Conservation (phyloP, 2,113 vertebrate genomes). For the Numenius arquata region DNA sequence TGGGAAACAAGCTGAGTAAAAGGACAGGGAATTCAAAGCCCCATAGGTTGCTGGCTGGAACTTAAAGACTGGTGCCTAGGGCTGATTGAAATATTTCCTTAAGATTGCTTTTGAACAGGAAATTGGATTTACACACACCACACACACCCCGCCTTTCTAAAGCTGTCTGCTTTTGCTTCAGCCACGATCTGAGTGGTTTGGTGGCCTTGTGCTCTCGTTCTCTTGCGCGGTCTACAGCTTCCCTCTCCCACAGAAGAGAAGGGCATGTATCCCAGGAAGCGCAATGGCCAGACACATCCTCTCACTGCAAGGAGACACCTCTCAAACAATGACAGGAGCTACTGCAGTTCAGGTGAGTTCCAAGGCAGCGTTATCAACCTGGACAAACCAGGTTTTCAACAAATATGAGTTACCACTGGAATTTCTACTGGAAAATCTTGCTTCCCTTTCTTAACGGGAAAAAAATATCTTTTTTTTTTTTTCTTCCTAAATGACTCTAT, state of each 20-base stretch:
- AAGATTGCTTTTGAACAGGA: background rate
- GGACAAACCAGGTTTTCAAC: background rate
- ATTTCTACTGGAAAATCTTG: background rate
- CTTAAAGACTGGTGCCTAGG: background rate
- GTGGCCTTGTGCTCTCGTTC: background rate
- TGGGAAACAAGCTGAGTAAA: conserved; percentile 9
- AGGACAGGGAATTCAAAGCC: background rate
- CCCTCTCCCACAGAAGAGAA: background rate
- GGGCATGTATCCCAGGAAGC: background rate
- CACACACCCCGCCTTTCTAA: background rate
- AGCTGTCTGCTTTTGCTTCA: background rate
- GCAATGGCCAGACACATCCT: background rate
- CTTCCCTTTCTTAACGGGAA: background rate
- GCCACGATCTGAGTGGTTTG: background rate
- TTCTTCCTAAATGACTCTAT: background rate
- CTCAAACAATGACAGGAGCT: background rate
- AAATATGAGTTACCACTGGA: background rate
- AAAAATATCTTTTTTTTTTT: background rate
- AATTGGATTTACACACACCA: background rate
- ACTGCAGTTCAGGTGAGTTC: background rate
- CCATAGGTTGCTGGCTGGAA: background rate
- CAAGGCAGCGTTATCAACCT: background rate
- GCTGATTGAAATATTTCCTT: background rate
- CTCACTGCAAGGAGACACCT: background rate
- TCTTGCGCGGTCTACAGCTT: background rate